These are phyloP conservation scores for Halcyon leucocephala DNA, from an alignment of 2,797 vertebrate genomes.

Conservation along the genomic window DNA sequence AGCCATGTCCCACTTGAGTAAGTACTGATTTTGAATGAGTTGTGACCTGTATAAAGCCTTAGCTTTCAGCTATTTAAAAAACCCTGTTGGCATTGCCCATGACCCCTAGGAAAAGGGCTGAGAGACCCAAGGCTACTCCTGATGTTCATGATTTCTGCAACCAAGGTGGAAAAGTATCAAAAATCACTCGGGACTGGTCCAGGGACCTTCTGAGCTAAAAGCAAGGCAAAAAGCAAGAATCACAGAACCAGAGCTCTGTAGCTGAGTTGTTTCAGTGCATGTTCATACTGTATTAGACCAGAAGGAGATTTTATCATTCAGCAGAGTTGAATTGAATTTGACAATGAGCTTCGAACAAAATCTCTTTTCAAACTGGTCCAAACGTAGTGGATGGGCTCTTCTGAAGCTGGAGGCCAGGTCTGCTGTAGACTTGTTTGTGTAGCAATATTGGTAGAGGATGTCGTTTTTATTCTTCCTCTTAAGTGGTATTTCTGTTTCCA, in stretches of 20 bases:
- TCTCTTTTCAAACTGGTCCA: background rate
- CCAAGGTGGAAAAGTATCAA: background rate
- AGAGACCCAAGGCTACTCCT: background rate
- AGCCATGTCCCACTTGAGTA: slow-evolving; percentile 88
- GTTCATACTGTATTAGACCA: background rate
- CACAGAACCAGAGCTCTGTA: background rate
- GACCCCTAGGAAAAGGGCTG: background rate
- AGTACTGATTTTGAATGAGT: slow-evolving; percentile 82
- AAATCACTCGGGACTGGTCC: background rate
- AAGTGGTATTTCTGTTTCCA: background rate
- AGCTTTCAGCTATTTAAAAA: background rate
- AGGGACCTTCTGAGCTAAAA: background rate
- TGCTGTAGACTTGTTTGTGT: background rate
- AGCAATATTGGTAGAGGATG: background rate
- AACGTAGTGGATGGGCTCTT: fast-evolving
- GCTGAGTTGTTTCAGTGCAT: background rate
- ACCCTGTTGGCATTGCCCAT: background rate
- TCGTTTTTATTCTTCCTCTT: background rate
- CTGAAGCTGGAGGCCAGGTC: background rate
- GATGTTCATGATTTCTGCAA: background rate
- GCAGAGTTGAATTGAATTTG: background rate
- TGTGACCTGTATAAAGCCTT: slow-evolving; percentile 6
- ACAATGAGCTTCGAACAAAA: background rate
- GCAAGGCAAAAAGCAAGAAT: background rate
- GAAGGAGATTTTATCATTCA: background rate